phyloP scores from a whole-genome alignment of 2,113 vertebrate species.

The Paratilapia polleni region DNA sequence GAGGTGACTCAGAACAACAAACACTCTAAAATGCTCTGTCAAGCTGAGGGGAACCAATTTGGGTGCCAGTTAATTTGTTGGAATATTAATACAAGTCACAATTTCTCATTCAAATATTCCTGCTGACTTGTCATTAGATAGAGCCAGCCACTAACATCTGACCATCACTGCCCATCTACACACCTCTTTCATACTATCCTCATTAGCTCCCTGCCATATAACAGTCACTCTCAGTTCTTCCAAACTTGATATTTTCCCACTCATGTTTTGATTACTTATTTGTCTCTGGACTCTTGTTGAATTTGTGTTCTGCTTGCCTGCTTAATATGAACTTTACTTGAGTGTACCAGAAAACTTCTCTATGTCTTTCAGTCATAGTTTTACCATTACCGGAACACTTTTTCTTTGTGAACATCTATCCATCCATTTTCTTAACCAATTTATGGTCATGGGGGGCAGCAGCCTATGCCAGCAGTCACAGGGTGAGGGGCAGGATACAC shows the following conservation, averaged over 20 bases:
- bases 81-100: background rate
- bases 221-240: background rate
- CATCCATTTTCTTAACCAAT: no score
- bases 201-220: background rate
- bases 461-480: background rate
- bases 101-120: background rate
- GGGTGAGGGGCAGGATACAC: background rate
- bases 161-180: background rate
- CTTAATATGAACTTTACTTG: no score
- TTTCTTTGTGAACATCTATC: no score
- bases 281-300: no score
- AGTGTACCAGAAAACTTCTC: no score
- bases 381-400: no score
- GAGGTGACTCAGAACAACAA: background rate
- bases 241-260: background rate
- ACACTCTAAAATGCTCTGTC: background rate
- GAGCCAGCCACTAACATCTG: background rate
- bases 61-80: background rate
- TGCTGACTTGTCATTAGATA: background rate
- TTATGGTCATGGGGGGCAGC: background rate
- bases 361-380: no score
- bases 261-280: background rate
- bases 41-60: background rate
- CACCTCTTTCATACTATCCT: background rate
- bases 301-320: no score